These are phyloP conservation scores for Cololabis saira DNA, from an alignment of 2,113 vertebrate species.

Conservation along the genomic window DNA sequence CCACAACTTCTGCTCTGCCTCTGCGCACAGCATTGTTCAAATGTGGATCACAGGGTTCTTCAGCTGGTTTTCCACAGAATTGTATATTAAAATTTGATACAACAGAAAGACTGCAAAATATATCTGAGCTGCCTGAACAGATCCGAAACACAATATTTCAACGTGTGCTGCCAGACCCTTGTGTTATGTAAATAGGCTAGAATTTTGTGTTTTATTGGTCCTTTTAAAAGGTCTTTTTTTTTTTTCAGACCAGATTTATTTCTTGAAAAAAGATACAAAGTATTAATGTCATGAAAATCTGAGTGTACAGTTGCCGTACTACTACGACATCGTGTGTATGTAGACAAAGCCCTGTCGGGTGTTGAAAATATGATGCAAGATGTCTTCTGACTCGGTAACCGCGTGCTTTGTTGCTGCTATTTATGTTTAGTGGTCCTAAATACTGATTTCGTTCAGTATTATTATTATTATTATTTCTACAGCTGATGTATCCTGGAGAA, in stretches of 20 bases:
- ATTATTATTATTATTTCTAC: conserved; percentile 60
- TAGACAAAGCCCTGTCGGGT: conserved; percentile 8
- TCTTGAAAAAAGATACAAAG: conserved; percentile 40
- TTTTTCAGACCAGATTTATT: conserved; percentile 49
- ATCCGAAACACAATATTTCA: conserved; percentile 27
- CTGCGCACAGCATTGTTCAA: conserved; percentile 5
- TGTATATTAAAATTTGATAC: conserved; percentile 25
- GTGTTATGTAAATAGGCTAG: conserved; percentile 61
- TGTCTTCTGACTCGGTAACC: conserved; percentile 20
- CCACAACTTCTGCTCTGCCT: conserved; percentile 7
- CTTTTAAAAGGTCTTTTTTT: conserved; percentile 24
- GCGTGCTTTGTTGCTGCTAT: conserved; percentile 55
- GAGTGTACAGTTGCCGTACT: conserved; percentile 24
- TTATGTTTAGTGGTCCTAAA: conserved; percentile 39
- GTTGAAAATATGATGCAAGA: conserved; percentile 12
- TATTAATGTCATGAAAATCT: conserved; percentile 41
- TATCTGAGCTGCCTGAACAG: conserved; percentile 49
- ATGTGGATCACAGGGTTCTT: conserved; percentile 25
- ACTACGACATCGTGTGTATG: conserved; percentile 25
- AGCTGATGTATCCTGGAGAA: conserved; percentile 27
- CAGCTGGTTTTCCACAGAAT: conserved; percentile 10
- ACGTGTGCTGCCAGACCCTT: conserved; percentile 27
- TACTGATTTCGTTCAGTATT: conserved; percentile 70
- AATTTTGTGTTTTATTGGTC: conserved; percentile 34
- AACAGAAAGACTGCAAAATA: conserved; percentile 24